Base-by-base conservation (phyloP, 2,888 invertebrate genomes). In the Sesia apiformis region DNA sequence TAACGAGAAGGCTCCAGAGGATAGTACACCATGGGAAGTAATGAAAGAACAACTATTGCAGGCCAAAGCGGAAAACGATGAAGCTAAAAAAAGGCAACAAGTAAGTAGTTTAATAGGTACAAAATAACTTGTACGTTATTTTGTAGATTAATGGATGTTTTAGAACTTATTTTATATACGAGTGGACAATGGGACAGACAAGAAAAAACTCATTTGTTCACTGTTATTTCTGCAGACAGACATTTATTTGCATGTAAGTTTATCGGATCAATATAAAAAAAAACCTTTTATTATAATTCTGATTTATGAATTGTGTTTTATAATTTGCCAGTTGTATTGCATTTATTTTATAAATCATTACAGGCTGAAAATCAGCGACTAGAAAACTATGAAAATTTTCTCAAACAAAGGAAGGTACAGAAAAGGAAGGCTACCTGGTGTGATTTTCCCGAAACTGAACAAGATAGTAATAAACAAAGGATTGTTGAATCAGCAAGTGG, bases 21-120 rank as follows among this genome's bases (percentile, higher is more conserved):
- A 93, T 52, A 86, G 94, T 50, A 95, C 95, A 46, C 91, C 94
- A 70, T 95, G 95, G 95, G 87, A 90, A 57, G 90, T 92, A 56
- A 92, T 95, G 92, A 93, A 93, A 72, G 87, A 91, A 60, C 92
- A 93, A 63, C 73, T 93, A 23, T 62, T 90, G 52, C 80, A 90
- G 55, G 83, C 90, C 3, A 89, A 91, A 66, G 82, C 86, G 56
- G 84, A 90, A 53, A 78, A 69, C 51, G 82, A 87, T 58, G 84
- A 89, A 38, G 63, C 74, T 4, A 79, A 82, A 58, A 83, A 83
- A 39, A 74, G 84, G 56, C 66, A 81, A 68, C 74, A 84, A 75
- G 89, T 87, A 57, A 39, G 53, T 42, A 7, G 41, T 51, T 39
- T 51, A 38, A 40, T 40, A 38, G 8, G 4, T 50, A 23, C n/a